Conservation (phyloP, 2,113 vertebrate genomes). For the Thryonomys swinderianus region DNA sequence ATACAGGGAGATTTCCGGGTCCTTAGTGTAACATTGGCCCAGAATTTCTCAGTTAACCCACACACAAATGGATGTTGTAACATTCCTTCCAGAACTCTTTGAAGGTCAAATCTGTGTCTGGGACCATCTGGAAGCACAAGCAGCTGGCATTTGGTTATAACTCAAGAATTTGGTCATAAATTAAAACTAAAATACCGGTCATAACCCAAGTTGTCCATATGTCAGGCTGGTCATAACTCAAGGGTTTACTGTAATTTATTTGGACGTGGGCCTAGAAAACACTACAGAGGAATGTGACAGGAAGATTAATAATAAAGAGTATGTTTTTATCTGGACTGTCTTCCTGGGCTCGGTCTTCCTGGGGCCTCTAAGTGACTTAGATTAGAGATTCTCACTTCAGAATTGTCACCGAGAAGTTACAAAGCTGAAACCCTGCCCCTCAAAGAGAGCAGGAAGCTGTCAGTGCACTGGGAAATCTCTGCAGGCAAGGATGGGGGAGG, state of each 20-base stretch:
- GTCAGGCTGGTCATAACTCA: too few relatives aligned
- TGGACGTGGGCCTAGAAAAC: background rate
- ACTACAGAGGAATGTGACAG: background rate
- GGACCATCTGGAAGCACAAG: too few relatives aligned
- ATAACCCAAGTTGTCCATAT: too few relatives aligned
- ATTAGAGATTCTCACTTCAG: background rate
- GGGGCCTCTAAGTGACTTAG: background rate
- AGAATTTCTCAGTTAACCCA: too few relatives aligned
- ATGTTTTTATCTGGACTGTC: background rate
- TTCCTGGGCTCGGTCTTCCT: background rate
- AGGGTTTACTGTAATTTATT: background rate
- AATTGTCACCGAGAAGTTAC: background rate
- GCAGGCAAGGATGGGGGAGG: background rate
- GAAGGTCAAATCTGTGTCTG: too few relatives aligned
- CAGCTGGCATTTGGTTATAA: too few relatives aligned
- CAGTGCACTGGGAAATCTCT: background rate
- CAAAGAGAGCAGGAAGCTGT: conserved; percentile 82
- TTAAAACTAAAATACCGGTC: too few relatives aligned
- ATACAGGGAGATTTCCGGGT: too few relatives aligned
- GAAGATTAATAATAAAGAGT: background rate
- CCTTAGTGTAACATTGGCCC: too few relatives aligned
- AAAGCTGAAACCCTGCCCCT: background rate
- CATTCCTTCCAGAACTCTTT: too few relatives aligned
- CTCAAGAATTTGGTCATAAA: too few relatives aligned
- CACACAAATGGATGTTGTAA: too few relatives aligned